Evolutionary conservation across 2,888 invertebrate species (phyloP).

Genomic region (Agrotis clavis): DNA sequence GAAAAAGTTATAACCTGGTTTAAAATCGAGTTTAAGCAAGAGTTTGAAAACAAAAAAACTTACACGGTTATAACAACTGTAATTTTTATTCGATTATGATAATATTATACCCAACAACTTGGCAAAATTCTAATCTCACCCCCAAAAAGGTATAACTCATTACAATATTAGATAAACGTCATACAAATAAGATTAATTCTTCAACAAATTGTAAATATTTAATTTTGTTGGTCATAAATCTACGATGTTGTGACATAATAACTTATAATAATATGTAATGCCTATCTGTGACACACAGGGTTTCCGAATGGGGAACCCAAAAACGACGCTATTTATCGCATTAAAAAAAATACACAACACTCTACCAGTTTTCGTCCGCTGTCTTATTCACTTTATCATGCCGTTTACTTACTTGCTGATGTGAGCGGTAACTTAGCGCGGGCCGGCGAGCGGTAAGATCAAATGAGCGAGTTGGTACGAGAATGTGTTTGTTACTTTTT

Average conservation of each 20-base stretch:
- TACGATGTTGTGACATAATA: slow-evolving; percentile 69
- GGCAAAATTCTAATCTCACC: slow-evolving; percentile 2
- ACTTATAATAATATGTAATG: slow-evolving; percentile 66
- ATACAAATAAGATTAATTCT: slow-evolving; percentile 55
- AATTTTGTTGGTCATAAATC: slow-evolving; percentile 75
- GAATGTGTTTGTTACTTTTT: too few relatives aligned
- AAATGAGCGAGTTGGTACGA: too few relatives aligned
- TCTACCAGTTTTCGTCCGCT: neutral
- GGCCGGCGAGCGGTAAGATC: too few relatives aligned
- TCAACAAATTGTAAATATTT: slow-evolving; percentile 68
- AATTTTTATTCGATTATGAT: too few relatives aligned
- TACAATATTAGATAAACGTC: slow-evolving; percentile 47
- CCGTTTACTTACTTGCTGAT: too few relatives aligned
- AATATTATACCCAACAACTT: neutral
- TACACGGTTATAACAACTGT: too few relatives aligned
- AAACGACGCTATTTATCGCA: neutral
- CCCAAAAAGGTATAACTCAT: slow-evolving; percentile 31
- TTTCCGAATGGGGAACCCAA: neutral
- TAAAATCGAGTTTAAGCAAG: too few relatives aligned
- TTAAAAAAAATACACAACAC: too few relatives aligned
- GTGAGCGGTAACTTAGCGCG: too few relatives aligned
- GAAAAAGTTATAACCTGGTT: too few relatives aligned
- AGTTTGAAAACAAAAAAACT: too few relatives aligned
- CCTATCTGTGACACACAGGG: slow-evolving; percentile 58
- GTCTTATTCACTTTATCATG: neutral